Evolutionary conservation across 2,888 invertebrate species (phyloP).

Genomic region (Drosophila incognita): DNA sequence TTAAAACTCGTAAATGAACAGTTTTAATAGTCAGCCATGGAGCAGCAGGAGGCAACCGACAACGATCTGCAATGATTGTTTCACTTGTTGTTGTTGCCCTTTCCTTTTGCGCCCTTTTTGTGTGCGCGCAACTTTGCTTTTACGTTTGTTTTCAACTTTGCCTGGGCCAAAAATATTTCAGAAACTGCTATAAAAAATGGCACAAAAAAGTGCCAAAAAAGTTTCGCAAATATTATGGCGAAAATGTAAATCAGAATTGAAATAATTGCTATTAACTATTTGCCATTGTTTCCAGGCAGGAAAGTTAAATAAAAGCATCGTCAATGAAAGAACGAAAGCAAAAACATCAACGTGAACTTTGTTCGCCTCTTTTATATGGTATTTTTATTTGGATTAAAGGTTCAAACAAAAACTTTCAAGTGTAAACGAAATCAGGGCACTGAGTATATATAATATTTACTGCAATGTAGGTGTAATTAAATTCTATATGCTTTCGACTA

Average conservation of each 20-base stretch:
- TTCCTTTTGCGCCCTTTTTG: conserved; percentile 16
- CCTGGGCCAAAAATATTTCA: conserved; percentile 46
- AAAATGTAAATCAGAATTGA: conserved; percentile 60
- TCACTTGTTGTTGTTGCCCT: conserved; percentile 22
- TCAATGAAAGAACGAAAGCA: neutral
- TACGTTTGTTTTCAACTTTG: conserved; percentile 48
- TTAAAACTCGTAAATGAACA: conserved; percentile 59
- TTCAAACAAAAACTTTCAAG: neutral
- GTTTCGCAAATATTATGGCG: conserved; percentile 52
- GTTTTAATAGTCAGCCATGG: conserved; percentile 42
- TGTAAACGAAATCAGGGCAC: neutral
- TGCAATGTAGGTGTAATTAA: neutral
- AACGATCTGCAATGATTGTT: conserved; percentile 46
- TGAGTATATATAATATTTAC: too few species aligned
- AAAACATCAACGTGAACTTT: neutral
- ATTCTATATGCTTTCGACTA: neutral
- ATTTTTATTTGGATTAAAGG: neutral
- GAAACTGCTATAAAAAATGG: conserved; percentile 38
- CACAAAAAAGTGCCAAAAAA: conserved; percentile 24
- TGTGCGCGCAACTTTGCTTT: conserved; percentile 45
- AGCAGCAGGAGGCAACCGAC: conserved; percentile 21
- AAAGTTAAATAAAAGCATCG: conserved; percentile 4
- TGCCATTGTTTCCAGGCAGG: conserved; percentile 34
- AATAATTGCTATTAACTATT: conserved; percentile 60
- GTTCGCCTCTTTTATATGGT: neutral